A percentile compares a stretch with the other conserved stretches of the same genome.
Conservation (phyloP, 2,888 invertebrate species). For the Eilema depressum region DNA sequence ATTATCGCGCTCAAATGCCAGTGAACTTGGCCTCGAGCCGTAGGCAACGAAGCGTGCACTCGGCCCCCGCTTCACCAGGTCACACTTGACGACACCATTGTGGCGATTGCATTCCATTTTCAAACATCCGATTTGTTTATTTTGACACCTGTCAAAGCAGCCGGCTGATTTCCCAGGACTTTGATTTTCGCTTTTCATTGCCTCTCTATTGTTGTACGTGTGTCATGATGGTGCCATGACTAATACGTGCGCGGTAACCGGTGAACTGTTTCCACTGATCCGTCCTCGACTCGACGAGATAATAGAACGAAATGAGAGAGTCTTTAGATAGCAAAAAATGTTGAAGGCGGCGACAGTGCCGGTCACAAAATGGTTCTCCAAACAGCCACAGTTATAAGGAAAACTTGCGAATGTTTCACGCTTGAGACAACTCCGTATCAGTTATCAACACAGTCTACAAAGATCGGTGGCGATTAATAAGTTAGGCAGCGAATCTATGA, state of each 20-base stretch:
- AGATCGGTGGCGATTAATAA: conserved; percentile 48
- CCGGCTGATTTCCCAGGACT: conserved; percentile 15
- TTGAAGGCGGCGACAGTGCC: conserved; percentile 26
- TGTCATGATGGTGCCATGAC: conserved; percentile 5
- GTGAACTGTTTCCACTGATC: conserved; percentile 2
- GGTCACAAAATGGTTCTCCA: conserved; percentile 15
- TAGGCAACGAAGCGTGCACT: conserved; percentile 70
- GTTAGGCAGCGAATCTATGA: conserved; percentile 64
- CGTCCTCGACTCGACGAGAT: neutral
- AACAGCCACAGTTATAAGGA: conserved; percentile 34
- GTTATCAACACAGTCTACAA: conserved; percentile 45
- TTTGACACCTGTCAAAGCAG: conserved; percentile 49
- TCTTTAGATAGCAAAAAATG: conserved; percentile 49
- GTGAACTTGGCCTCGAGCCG: conserved; percentile 85
- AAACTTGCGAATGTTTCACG: conserved; percentile 43
- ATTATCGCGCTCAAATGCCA: conserved; percentile 86
- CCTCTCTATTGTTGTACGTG: neutral
- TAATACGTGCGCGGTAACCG: conserved; percentile 6
- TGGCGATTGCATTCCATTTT: conserved; percentile 62
- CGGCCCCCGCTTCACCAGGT: conserved; percentile 78
- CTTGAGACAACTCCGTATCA: conserved; percentile 36
- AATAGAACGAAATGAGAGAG: neutral
- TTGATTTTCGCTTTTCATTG: conserved; percentile 28
- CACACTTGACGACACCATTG: conserved; percentile 79
- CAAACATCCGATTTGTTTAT: conserved; percentile 52